Percentiles rank a stretch among this genome's conserved stretches.
These are phyloP conservation scores for Drosophila nr. fundita DNA, from an alignment of 2,888 invertebrate genomes.

Conservation along the genomic window DNA sequence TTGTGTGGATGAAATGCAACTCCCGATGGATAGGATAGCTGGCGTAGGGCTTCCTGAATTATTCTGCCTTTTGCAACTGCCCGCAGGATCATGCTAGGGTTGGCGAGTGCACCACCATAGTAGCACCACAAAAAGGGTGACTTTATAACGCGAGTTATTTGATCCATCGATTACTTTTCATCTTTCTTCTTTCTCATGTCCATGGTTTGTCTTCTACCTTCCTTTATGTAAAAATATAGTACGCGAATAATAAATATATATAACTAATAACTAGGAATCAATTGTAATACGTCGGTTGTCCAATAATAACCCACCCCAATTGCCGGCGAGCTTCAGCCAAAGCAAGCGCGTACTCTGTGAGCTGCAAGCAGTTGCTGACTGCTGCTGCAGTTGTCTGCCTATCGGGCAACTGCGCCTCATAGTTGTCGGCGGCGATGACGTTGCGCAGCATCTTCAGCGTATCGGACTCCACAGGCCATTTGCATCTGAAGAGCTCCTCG, in stretches of 20 bases:
- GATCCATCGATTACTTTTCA: no score
- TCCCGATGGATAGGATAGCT: no score
- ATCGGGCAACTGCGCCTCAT: constrained; percentile 80
- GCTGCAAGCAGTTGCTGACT: constrained; percentile 57
- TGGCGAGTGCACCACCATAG: no score
- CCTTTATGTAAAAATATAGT: neutral
- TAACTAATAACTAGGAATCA: neutral
- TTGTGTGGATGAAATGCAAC: no score
- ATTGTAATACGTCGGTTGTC: neutral
- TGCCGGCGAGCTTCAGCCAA: neutral
- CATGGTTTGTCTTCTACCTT: no score
- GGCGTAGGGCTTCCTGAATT: no score
- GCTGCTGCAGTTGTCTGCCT: constrained; percentile 65
- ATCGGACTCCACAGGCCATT: constrained; percentile 87
- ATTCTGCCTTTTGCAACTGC: no score
- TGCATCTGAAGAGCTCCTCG: constrained; percentile 85
- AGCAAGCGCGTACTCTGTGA: no score
- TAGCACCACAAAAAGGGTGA: no score
- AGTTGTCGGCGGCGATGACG: constrained; percentile 84
- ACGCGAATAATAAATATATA: neutral
- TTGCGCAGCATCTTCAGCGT: constrained; percentile 87
- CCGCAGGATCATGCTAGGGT: no score
- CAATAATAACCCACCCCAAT: neutral
- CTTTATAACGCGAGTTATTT: no score
- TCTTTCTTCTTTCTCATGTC: no score